Base-by-base conservation (phyloP, 2,797 vertebrate species). In the Rhinella marina region DNA sequence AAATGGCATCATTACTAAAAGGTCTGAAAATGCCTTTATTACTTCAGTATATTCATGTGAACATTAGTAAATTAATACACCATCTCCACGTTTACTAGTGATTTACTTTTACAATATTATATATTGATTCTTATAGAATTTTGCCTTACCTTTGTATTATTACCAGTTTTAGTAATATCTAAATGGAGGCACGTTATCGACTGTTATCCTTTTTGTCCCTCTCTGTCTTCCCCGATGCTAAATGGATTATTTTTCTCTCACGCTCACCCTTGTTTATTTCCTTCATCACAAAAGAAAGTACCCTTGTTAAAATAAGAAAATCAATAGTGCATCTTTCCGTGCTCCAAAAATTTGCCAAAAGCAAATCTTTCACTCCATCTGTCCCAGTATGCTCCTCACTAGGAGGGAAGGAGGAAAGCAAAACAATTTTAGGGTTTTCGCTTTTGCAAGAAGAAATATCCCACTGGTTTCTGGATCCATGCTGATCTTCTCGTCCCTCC, bases 341-440 rank as follows among this genome's bases (percentile, higher is more conserved):
- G 88, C 88, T 86, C 88, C 85, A 89, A 89, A 89, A 86, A 89
- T 70, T 89, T 89, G 88, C 85, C 85, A 86, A 86, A 89, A 87
- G 88, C 85, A 72, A 87, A 86, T 89, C 81, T 89, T 84, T 87
- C 72, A 86, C 75, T 62, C 85, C 62, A 66, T 84, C 85, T 86
- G 54, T 89, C 88, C 85, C 88, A 89, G 85, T 82, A 86, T 89
- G 85, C 62, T 27, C 88, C 88, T 84, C 88, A 89, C 79, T 86
- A 77, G 88, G 88, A 52, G 85, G 88, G 73, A 70, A 80, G 21
- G 21, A 73, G 62, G 12, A 87, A 89, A 89, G 73, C 81, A 87
- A 87, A 89, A 87, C 88, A 89, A 64, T 57, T 89, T 89, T 84
- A 86, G 75, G 73, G 29, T 32, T 86, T 84, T 87, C 62, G 25